Base-by-base conservation (phyloP, 2,888 invertebrate species). In the Germaria angustata region DNA sequence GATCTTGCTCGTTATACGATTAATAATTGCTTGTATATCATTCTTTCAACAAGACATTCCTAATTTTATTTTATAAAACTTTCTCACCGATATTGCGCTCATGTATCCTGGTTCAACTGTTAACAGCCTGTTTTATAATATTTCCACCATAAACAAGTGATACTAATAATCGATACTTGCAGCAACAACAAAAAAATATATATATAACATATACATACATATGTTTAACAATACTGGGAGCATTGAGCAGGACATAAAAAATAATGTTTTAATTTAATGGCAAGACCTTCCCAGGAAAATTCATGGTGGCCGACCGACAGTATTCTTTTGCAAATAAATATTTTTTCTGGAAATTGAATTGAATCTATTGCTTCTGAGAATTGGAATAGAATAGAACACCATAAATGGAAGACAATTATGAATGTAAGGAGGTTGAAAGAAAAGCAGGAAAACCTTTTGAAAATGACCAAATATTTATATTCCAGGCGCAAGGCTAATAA, bases 381-480 rank as follows among this genome's bases (percentile, higher is more conserved):
- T 46, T 28, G 15, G 2, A 66, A 2, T 11, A 22, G 32, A 34
- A 36, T n/a, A n/a, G 44, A n/a, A 44, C 8, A 5, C 20, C 20
- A 41, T 39, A 24, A 34, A 61, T 34, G 17, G 9, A 22, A 51
- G 44, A 65, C 24, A 39, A 46, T 28, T 46, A 20, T 6, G 6
- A 28, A 28, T 28, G 6, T 34, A 15, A 68, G 17, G 24, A 76
- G n/a, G 22, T 24, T 28, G 13, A 41, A 32, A 49, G 15, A 34
- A 51, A 39, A 49, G 6, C 32, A 24, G 9, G 4, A 80, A 78
- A 72, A 66, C 81, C 75, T 81, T 81, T 77, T 65, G 41, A 73
- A 61, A 81, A 79, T 84, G 80, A 81, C 84, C 80, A 84, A 85
- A 85, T 85, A 84, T 85, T 84, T 85, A 78, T 82, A 63, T 66